These are phyloP conservation scores for Malurus elegans DNA, from an alignment of 2,113 vertebrate genomes.

Conservation along the genomic window DNA sequence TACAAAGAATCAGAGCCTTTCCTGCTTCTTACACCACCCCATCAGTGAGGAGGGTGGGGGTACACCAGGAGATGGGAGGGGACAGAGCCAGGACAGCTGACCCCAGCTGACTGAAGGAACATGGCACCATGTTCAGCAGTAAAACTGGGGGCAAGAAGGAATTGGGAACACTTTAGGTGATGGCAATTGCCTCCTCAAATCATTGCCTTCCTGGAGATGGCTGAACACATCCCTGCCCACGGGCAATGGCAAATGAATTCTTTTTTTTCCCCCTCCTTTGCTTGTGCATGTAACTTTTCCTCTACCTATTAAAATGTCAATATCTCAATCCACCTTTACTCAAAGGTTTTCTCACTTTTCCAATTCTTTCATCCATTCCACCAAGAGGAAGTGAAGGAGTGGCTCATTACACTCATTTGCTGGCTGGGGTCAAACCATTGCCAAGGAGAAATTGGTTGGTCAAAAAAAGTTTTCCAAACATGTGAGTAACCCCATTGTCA, in stretches of 20 bases:
- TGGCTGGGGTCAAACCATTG: neutral
- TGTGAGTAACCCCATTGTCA: fast-evolving
- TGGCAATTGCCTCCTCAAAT: neutral
- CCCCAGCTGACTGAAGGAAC: neutral
- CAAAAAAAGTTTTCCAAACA: neutral
- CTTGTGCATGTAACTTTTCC: neutral
- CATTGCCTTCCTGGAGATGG: neutral
- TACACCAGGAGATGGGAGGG: neutral
- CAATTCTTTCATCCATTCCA: neutral
- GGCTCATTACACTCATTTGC: neutral
- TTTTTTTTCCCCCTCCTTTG: neutral
- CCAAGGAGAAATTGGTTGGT: neutral
- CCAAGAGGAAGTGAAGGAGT: neutral
- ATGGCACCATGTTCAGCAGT: neutral
- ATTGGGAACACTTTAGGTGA: neutral
- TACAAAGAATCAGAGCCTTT: neutral
- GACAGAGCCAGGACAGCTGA: neutral
- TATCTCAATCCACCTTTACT: neutral
- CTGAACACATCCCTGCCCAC: neutral
- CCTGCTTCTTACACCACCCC: neutral
- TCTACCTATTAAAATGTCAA: neutral
- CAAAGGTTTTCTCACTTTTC: neutral
- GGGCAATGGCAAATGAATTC: neutral
- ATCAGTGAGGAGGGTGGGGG: fast-evolving
- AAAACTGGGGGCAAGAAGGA: neutral